These are phyloP conservation scores for Neocrepidodera transversa DNA, from an alignment of 2,888 invertebrate species.

Conservation along the genomic window DNA sequence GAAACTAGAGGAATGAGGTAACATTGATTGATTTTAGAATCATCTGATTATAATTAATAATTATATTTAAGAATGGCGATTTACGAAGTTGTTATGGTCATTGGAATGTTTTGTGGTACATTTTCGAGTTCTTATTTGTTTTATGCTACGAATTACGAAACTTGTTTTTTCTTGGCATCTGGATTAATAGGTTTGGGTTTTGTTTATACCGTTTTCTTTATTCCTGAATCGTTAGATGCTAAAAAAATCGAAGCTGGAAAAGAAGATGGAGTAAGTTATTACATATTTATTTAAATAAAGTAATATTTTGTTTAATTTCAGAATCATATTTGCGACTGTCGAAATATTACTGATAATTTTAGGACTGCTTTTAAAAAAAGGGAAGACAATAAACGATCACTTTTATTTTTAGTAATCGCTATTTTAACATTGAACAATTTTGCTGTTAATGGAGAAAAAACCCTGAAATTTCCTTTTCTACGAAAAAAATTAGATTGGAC, in stretches of 20 bases:
- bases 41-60: conserved; percentile 58
- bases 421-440: not conserved
- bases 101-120: conserved; percentile 39
- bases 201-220: conserved; percentile 33
- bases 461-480: not conserved
- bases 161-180: conserved; percentile 33
- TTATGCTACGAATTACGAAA: conserved; percentile 40
- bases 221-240: conserved; percentile 40
- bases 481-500: conserved; percentile 1
- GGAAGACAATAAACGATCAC: not conserved
- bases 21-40: conserved; percentile 68
- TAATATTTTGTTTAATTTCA: not conserved
- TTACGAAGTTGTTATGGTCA: conserved; percentile 37
- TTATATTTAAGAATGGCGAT: conserved; percentile 44
- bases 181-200: conserved; percentile 29
- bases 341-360: not conserved
- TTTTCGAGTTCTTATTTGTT: conserved; percentile 39
- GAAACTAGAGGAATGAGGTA: conserved; percentile 68
- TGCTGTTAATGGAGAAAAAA: not conserved
- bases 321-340: not conserved
- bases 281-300: too few species aligned
- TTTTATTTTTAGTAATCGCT: not conserved
- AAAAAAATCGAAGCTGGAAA: not conserved
- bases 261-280: not conserved
- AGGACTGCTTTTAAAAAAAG: not conserved